Evolutionary conservation across 1,140 invertebrate species (phyloP), one percentile per base, ranked within the genome.

Genomic region (Atta texana): DNA sequence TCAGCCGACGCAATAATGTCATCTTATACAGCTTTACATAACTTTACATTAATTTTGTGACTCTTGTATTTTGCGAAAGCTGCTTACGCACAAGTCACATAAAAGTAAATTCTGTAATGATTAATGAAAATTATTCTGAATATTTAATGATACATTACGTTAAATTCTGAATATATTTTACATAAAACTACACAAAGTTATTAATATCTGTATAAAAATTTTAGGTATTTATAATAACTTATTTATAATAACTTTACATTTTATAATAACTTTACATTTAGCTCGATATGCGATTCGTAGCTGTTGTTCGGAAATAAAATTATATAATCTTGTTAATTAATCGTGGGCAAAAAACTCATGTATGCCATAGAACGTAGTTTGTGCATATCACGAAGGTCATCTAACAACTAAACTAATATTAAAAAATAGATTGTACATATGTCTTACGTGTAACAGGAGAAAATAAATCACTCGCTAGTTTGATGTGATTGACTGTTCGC

Each of bases 381-480:
- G 21, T 69, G 39, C 2, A 24, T 76, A 76, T 66, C 61, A 10
- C 7, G 39, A 71, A 69, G 77, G 49, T n/a, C 49, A 69, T 74
- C 34, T 44, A 28, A 34, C 0, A 61, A 2, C 55, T 84, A 1
- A 18, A 78, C 24, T 28, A 74, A 74, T 57, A 74, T 59, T 44
- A 72, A 28, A 53, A 74, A 57, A 82, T 64, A 64, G 18, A 49
- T 59, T 59, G 51, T 69, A 57, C 24, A 80, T 34, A 55, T 14
- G 21, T 51, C 21, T 55, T 5, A 49, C 53, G 12, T 21, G 12
- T 31, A 61, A 61, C 16, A 24, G 24, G 1, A 18, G n/a, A n/a
- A 61, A 49, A 74, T 82, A 64, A 59, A 59, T 28, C 12, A 21
- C 16, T 8, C 64, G 63, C 31, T 39, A 39, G 1, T 63, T 53